Percentiles rank a stretch among this genome's conserved stretches.
phyloP scores from a whole-genome alignment of 2,888 invertebrate species.

The Phaonia tiefii region DNA sequence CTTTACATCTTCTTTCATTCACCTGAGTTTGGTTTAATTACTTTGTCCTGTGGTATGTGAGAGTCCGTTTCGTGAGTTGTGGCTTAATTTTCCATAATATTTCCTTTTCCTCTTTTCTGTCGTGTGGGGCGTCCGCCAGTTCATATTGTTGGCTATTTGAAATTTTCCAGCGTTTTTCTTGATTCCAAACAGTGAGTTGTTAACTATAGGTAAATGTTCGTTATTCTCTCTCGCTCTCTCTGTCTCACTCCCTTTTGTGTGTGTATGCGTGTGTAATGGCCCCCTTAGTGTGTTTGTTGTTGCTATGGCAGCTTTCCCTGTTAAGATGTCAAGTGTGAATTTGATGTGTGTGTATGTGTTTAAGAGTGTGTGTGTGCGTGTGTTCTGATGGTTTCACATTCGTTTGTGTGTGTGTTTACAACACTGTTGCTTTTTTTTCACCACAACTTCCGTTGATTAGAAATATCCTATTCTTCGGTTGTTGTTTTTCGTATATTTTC shows the following conservation, averaged over 20 bases:
- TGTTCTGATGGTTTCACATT: background rate
- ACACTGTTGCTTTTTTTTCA: conserved; percentile 61
- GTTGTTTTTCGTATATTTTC: conserved; percentile 4
- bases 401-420: too few species aligned
- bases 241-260: background rate
- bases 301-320: conserved; percentile 61
- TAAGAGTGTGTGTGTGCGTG: conserved; percentile 11
- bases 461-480: conserved; percentile 12
- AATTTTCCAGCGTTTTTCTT: background rate
- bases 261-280: conserved; percentile 11
- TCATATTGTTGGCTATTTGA: background rate
- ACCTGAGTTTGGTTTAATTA: conserved; percentile 22
- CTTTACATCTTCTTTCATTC: conserved; percentile 18
- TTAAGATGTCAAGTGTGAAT: conserved; percentile 20
- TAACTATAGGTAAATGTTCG: conserved; percentile 12
- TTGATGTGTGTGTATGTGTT: conserved; percentile 19
- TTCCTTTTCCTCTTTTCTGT: conserved; percentile 5
- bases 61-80: background rate
- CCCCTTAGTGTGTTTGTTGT: conserved; percentile 62
- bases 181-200: background rate
- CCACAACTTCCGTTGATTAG: conserved; percentile 40
- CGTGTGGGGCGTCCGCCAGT: background rate
- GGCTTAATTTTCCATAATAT: conserved; percentile 40
- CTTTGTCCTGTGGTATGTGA: conserved; percentile 32
- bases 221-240: background rate